Evolutionary conservation across 2,888 invertebrate species (phyloP).

Genomic region (Monoplex corrugatus): DNA sequence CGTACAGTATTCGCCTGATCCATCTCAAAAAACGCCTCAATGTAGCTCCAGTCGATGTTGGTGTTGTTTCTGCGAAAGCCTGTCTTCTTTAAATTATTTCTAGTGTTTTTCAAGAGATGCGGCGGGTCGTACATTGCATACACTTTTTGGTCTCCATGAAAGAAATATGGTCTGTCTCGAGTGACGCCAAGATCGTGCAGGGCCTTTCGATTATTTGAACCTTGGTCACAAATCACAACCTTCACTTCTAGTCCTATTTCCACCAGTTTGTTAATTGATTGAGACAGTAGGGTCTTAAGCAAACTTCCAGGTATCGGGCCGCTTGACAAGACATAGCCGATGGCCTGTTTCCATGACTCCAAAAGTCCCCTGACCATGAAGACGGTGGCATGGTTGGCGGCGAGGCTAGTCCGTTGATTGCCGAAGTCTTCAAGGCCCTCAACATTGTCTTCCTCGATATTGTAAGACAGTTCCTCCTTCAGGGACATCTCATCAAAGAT

Average conservation of each 20-base stretch:
- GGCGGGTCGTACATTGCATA: no score
- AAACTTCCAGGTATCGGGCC: not conserved
- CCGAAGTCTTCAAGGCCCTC: slow-evolving; percentile 26
- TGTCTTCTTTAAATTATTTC: no score
- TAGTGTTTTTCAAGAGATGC: no score
- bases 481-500: not conserved
- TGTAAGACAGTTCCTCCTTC: not conserved
- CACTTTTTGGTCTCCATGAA: no score
- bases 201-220: no score
- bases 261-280: not conserved
- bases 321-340: slow-evolving; percentile 4
- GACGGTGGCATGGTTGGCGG: slow-evolving; percentile 4
- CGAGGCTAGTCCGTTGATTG: not conserved
- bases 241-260: not conserved
- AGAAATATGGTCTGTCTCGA: no score
- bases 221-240: not conserved
- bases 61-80: no score
- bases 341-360: not conserved
- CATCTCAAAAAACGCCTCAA: no score
- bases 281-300: not conserved
- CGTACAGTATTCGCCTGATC: no score
- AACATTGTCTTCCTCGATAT: not conserved
- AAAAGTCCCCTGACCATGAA: slow-evolving; percentile 10
- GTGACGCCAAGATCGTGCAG: no score
- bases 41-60: no score